Base-by-base conservation (phyloP, 1,140 invertebrate species). In the Anastrepha obliqua region DNA sequence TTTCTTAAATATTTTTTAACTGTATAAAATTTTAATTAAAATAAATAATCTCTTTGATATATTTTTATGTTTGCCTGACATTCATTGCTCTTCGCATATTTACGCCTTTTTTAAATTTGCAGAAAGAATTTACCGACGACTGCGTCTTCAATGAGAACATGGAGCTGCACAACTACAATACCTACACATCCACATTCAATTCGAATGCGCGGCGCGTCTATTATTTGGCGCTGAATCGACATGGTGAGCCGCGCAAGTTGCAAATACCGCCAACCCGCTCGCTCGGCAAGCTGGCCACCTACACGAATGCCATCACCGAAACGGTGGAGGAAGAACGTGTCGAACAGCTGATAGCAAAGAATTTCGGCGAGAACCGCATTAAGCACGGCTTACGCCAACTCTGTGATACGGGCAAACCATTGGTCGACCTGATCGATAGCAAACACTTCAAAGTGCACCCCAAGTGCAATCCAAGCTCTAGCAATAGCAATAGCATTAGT, bases 81-180 rank as follows among this genome's bases (percentile, higher is more conserved):
- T 62, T 17, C 17, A 13, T 62, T 62, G 60, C 60, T 17, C 60
- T 62, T 62, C 90, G 29, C 29, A 29, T 29, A 92, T 91, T 91
- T 92, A 91, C 90, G 65, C 85, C 89, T 89, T 74, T 85, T 59
- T 93, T 93, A 94, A 93, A 95, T 95, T 97, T 97, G 90, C 96
- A 97, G 97, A 95, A 95, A 93, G 95, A 96, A 90, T 96, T 96
- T 94, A 95, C 95, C 89, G 95, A 97, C 90, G 97, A 97, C 92
- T 98, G 97, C 94, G 94, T 97, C 89, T 97, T 98, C 95, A 96
- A 97, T 93, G 97, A 98, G 93, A 96, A 95, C 91, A 95, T 97
- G 93, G 96, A 97, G 92, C 95, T 96, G 91, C 96, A 97, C 92
- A 96, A 97, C 92, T 97, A 97, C 94, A 97, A 97, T 93, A 96